Base-by-base conservation (phyloP, 2,113 vertebrate species). In the Neotoma lepida region DNA sequence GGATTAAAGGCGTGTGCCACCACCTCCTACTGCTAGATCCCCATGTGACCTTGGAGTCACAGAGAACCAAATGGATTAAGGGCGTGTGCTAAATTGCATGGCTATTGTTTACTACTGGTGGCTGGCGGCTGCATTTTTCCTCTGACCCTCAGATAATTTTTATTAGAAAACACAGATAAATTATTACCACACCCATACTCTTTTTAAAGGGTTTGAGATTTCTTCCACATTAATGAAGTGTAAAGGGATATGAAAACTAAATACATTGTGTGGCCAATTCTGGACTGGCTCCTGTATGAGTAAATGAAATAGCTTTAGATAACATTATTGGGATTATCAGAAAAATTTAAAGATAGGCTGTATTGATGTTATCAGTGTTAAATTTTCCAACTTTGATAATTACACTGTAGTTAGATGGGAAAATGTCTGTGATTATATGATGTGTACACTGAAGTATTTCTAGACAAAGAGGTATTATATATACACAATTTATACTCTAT, bases 401-500 rank as follows among this genome's bases (percentile, higher is more conserved):
- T 93, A 20, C 8, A 80, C 4, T 93, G 5, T 81, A 86, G 56
- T 89, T 95, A 71, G 26, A 63, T 61, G 63, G 81, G 81, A 85
- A 0, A 71, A 41, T 93, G 33, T 46, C 46, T n/a, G 64, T 91
- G 3, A 73, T 97, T 74, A 61, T 63, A 82, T 77, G 15, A 96
- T 82, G 44, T 89, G 68, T 26, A 94, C 15, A 86, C 33, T 88
- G 54, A 95, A 90, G 12, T 73, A 81, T 84, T 94, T 94, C 22
- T 35, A 33, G 68, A 44, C 15, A 95, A 95, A 84, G 1, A 12
- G 1, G 5, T 49, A 84, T 78, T n/a, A 63, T 88, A 63, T 88
- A 33, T 80, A 41, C 94, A 1, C 63, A 96, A 84, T 51, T 94
- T 89, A 94, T 44, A 51, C 17, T 90, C 51, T 90, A 88, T 89